A percentile compares a stretch with the other conserved stretches of the same genome.
phyloP scores from a whole-genome alignment of 1,140 invertebrate genomes.

The Pygmarrhopalites habei region DNA sequence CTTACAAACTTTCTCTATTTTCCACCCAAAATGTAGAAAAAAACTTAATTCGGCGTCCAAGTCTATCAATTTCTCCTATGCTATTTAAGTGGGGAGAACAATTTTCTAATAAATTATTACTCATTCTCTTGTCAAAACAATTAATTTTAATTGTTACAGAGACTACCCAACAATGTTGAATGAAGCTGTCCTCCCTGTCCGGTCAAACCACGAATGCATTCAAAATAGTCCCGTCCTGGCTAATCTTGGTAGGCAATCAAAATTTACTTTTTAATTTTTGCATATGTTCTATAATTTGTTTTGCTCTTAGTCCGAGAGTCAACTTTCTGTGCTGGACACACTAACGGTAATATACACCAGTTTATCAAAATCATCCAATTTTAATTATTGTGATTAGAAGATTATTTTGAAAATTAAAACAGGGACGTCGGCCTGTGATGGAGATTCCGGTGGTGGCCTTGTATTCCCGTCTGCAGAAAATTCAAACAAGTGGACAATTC shows the following conservation, averaged over 20 bases:
- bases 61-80: too few species aligned
- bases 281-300: too few species aligned
- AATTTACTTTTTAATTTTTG: too few species aligned
- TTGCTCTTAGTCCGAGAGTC: constrained; percentile 7
- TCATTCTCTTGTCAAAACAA: too few species aligned
- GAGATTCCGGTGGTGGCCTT: constrained; percentile 27
- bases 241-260: too few species aligned
- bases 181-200: constrained; percentile 19
- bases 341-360: constrained; percentile 25
- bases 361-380: neutral
- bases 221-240: constrained; percentile 16
- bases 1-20: too few species aligned
- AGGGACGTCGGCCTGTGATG: constrained; percentile 33
- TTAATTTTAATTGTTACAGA: too few species aligned
- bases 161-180: constrained; percentile 26
- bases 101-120: too few species aligned
- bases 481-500: constrained; percentile 12
- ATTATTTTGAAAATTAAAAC: too few species aligned
- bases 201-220: constrained; percentile 12
- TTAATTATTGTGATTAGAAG: neutral
- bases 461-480: constrained; percentile 9
- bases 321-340: constrained; percentile 30
- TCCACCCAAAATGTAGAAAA: too few species aligned
- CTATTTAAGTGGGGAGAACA: too few species aligned
- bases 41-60: too few species aligned